Base-by-base conservation (phyloP, 2,888 invertebrate species). In the Morpho achilles region DNA sequence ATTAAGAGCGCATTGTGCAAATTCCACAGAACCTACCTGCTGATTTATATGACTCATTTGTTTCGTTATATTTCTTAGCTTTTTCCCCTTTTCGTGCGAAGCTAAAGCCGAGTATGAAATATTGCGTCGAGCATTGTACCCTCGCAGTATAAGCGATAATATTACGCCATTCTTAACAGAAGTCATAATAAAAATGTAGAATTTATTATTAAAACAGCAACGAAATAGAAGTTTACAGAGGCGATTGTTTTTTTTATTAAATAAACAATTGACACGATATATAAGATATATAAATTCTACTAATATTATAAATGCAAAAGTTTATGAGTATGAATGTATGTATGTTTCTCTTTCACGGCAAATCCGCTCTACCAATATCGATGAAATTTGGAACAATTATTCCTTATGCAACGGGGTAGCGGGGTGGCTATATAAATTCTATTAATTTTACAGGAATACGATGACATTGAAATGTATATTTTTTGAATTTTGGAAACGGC, bases 1-100 rank as follows among this genome's bases (percentile, higher is more conserved):
- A 87, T 85, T 85, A 85, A 77, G 74, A 74, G 74, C 74, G 75
- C 75, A 84, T 84, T 86, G 83, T 87, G 68, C 48, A 72, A 70
- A 73, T 73, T 82, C 82, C 76, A 68, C 69, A 63, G 73, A 53
- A 53, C 47, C 48, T 67, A 65, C 66, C 67, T 66, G 67, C 62
- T 63, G 64, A 67, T 67, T 65, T 67, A 68, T 65, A 63, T 57
- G 58, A 63, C 55, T 64, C 61, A 66, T 65, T 66, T 63, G 65
- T 68, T 64, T 59, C 60, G 50, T 56, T 60, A 62, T 64, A 65
- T 67, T 67, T 58, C 61, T 61, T 56, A 56, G 56, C 58, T 61
- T 63, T 61, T 62, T 57, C 59, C 46, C 53, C 53, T 59, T 58
- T 54, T 53, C 42, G 58, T 50, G 58, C 58, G 56, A 54, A 56